phyloP scores from a whole-genome alignment of 23 tunicate genomes.

The Diplosoma virens region DNA sequence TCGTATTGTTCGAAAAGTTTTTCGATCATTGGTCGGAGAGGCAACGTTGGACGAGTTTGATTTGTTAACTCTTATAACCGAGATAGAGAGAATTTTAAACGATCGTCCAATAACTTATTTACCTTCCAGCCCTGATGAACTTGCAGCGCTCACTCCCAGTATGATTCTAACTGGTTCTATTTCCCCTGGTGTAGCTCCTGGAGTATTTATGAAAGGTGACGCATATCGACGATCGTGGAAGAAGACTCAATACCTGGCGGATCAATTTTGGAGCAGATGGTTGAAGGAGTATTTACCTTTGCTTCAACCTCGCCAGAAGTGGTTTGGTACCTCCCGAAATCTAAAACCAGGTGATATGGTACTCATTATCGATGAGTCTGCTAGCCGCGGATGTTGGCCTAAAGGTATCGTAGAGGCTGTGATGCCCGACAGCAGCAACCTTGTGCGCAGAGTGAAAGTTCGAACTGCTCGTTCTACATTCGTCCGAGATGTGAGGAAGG shows the following conservation, averaged over 20 bases:
- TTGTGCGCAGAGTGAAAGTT: slow-evolving; percentile 14
- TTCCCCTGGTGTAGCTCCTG: slow-evolving; percentile 19
- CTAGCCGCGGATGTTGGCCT: slow-evolving; percentile 35
- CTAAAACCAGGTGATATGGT: slow-evolving; percentile 24
- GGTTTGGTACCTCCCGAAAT: slow-evolving; percentile 20
- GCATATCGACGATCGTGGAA: slow-evolving; percentile 24
- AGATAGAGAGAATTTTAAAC: slow-evolving; percentile 3
- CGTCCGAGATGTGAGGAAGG: slow-evolving; percentile 14
- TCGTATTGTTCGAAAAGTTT: slow-evolving; percentile 22
- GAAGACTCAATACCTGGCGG: not conserved
- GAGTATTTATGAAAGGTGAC: slow-evolving; percentile 30
- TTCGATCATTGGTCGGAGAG: slow-evolving; percentile 5
- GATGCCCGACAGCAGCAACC: slow-evolving; percentile 8
- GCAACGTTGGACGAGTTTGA: not conserved
- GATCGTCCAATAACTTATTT: slow-evolving; percentile 5
- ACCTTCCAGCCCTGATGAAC: slow-evolving; percentile 19
- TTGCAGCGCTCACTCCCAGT: not conserved
- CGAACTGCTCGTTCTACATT: not conserved
- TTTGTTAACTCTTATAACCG: not conserved
- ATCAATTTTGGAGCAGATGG: slow-evolving; percentile 28
- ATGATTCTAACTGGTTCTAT: slow-evolving; percentile 5
- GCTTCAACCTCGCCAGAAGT: slow-evolving; percentile 25
- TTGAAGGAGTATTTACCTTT: slow-evolving; percentile 9
- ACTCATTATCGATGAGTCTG: slow-evolving; percentile 10
- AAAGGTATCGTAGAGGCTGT: slow-evolving; percentile 10